Base-by-base conservation (phyloP, 2,113 vertebrate genomes). In the Tinamus guttatus region DNA sequence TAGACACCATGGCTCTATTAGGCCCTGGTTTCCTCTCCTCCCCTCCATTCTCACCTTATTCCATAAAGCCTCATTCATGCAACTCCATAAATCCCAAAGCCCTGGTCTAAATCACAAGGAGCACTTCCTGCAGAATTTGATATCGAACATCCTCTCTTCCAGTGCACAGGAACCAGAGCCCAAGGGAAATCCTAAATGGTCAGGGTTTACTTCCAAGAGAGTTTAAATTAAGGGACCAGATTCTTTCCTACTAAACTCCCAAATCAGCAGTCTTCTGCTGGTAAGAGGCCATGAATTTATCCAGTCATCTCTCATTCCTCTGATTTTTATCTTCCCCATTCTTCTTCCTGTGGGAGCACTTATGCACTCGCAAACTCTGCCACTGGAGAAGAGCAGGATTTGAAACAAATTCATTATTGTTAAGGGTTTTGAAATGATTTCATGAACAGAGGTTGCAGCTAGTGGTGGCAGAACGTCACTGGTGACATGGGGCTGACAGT, bases 321-420 rank as follows among this genome's bases (percentile, higher is more conserved):
- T 91, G 19, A 11, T 88, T 97, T 95, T 93, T 90, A 78, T 84
- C 87, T 90, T 83, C 56, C 63, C 62, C 76, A 59, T 73, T 79
- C 18, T n/a, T 15, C 77, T 89, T 85, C 87, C 87, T 81, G 27
- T 71, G 81, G 76, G 71, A 96, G 41, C 2, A 1, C 71, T 94
- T 5, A 0, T 54, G 74, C 0, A 30, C 40, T 75, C 76, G 47
- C 59, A 75, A 81, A 93, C 75, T 81, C 85, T 60, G 56, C 75
- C 87, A 13, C 59, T 68, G 38, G 56, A 54, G 13, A 13, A 51
- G 20, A 86, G 94, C 4, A 45, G 51, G 32, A 70, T 82, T 80
- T 54, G 20, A 70, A 86, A 60, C 25, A 38, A 88, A 81, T 81
- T 70, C 92, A 81, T 84, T 87, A 58, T 47, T 65, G 32, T 81